Conservation (phyloP, 2,797 vertebrate species). For the Cossypha polioptera region DNA sequence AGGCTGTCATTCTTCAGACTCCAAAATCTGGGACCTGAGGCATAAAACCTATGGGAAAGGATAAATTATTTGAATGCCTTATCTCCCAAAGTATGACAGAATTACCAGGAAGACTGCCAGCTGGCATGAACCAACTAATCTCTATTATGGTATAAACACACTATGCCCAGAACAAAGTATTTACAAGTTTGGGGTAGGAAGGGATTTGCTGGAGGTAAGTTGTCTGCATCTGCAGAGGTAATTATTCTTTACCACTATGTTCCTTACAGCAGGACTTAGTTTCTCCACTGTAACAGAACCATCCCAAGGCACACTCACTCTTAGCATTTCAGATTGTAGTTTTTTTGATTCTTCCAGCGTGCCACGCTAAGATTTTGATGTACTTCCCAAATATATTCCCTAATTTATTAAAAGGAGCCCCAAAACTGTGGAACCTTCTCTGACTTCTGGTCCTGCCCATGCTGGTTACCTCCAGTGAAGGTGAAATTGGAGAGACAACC, state of each 20-base stretch:
- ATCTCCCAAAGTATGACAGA: not conserved
- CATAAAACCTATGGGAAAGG: not conserved
- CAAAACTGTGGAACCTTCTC: not conserved
- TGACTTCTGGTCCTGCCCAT: not conserved
- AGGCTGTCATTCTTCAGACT: not conserved
- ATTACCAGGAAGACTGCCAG: not conserved
- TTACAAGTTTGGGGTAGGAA: not conserved
- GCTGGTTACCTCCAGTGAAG: not conserved
- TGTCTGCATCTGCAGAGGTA: not conserved
- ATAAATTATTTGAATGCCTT: not conserved
- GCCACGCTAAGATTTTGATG: accelerated
- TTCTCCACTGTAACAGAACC: not conserved
- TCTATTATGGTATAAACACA: not conserved
- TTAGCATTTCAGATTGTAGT: not conserved
- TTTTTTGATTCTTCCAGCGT: not conserved
- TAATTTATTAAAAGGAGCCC: not conserved
- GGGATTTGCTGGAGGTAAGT: not conserved
- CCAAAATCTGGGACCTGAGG: not conserved
- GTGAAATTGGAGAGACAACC: not conserved
- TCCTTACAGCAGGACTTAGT: not conserved
- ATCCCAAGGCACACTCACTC: not conserved
- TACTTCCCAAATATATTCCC: not conserved
- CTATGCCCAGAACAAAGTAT: not conserved
- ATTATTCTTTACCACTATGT: not conserved
- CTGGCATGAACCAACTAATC: not conserved